Conservation (phyloP, 2,888 invertebrate species). For the Hirtodrosophila duncani region DNA sequence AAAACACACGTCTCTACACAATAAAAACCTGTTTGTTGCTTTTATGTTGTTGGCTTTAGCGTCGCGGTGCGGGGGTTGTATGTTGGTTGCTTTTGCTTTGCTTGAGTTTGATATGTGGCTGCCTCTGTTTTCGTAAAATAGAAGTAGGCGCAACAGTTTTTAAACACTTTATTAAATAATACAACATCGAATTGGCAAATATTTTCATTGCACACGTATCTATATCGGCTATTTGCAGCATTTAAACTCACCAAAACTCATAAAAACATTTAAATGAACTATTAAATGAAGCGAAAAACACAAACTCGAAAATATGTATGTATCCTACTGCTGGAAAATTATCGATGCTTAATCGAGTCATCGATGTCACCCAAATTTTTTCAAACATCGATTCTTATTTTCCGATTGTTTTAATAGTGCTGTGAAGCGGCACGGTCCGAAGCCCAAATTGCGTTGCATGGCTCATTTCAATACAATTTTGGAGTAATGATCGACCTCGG, state of each 20-base stretch:
- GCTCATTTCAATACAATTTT: too few species aligned
- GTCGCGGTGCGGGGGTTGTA: conserved; percentile 51
- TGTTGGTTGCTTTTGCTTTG: conserved; percentile 11
- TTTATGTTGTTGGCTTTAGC: conserved; percentile 24
- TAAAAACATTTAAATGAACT: conserved; percentile 64
- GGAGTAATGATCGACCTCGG: too few species aligned
- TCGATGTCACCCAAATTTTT: too few species aligned
- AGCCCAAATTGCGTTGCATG: too few species aligned
- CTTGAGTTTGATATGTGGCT: conserved; percentile 37
- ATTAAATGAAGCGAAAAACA: conserved; percentile 67
- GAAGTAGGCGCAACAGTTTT: conserved; percentile 32
- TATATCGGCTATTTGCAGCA: not conserved
- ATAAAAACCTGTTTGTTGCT: conserved; percentile 69
- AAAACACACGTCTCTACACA: conserved; percentile 65
- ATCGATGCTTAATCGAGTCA: conserved; percentile 46
- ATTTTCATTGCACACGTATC: conserved; percentile 3
- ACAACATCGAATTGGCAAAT: conserved; percentile 1
- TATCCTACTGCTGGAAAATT: conserved; percentile 61
- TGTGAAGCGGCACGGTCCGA: too few species aligned
- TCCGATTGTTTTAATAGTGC: too few species aligned
- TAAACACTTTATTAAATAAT: conserved; percentile 16
- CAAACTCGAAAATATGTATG: conserved; percentile 58
- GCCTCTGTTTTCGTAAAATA: conserved; percentile 49
- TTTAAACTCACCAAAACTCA: conserved; percentile 62
- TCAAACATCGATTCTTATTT: too few species aligned